Base-by-base conservation (phyloP, 2,888 invertebrate species). In the Lamellibrachia satsuma region DNA sequence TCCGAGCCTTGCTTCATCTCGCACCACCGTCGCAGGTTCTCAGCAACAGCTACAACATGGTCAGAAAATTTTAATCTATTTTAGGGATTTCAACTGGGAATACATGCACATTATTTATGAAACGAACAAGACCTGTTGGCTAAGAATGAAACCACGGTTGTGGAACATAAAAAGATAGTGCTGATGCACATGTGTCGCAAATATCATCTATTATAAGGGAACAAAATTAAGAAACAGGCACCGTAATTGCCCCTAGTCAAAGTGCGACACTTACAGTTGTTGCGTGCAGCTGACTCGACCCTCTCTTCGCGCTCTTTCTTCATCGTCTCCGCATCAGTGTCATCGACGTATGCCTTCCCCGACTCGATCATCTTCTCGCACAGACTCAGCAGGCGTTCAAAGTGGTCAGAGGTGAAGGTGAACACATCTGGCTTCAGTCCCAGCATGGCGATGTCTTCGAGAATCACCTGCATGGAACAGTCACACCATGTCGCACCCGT, bases 321-420 rank as follows among this genome's bases (percentile, higher is more conserved):
- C 99, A 99, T 99, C 93, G 97, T 97, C 95, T 99, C 98, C 0
- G 98, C 98, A 6, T 98, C 98, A 0, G 99, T 99, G 96, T 99
- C 98, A 96, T 99, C 99, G 0, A 98, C 99, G 96, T 98, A 99
- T 0, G 99, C 99, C 95, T 98, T 98, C n/a, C 98, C 98, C 90
- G 98, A 98, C 94, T 97, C 98, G 90, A 99, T 97, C 94, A 99
- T 97, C 96, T 98, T 97, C 96, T 98, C 98, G 96, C 99, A 99
- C 95, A 98, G 98, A 27, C 97, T 97, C 93, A 99, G 96, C 98
- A 99, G 98, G 93, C 98, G 96, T 95, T 99, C 99, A 96, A 99
- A 99, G 97, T 99, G 98, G 96, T 99, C 98, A 0, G 99, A 99
- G 0, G 99, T 99, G 96, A 99, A 98, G 0, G 99, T 98, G 96